Percentiles rank a stretch among this genome's conserved stretches.
Conservation (phyloP, 1,140 invertebrate genomes). For the Yoshiicerus persimilis region DNA sequence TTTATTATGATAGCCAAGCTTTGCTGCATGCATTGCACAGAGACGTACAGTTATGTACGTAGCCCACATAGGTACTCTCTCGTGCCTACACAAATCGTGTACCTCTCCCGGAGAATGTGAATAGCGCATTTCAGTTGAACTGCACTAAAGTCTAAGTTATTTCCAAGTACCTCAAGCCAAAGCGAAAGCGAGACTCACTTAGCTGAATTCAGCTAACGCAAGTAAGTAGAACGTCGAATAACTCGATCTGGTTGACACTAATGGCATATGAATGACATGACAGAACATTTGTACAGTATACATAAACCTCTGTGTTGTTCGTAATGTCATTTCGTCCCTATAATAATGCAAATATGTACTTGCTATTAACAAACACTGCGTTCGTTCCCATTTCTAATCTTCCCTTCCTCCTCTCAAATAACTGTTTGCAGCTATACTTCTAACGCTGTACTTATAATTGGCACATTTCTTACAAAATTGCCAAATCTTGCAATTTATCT, state of each 20-base stretch:
- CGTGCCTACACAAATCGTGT: too few relatives aligned
- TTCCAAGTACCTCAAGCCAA: neutral
- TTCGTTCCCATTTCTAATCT: neutral
- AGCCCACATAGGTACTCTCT: too few relatives aligned
- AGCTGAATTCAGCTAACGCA: neutral
- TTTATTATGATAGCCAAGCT: neutral
- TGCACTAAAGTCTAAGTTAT: neutral
- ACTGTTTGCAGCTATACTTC: neutral
- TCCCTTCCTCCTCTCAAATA: neutral
- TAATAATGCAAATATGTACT: neutral
- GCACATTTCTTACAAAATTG: neutral
- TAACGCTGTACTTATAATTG: neutral
- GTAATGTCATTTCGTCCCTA: neutral
- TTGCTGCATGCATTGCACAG: neutral
- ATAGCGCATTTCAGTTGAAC: neutral
- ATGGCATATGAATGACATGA: constrained; percentile 9
- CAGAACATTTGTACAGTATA: neutral
- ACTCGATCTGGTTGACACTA: neutral
- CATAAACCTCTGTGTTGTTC: neutral
- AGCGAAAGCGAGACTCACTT: neutral
- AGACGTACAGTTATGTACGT: too few relatives aligned
- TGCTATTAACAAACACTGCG: neutral
- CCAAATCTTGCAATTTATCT: neutral
- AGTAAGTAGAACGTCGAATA: neutral
- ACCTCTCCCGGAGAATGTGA: too few relatives aligned